Percentiles rank a stretch among this genome's conserved stretches.
These are phyloP conservation scores for Miniopterus natalensis DNA, from an alignment of 2,113 vertebrate genomes.

Conservation along the genomic window DNA sequence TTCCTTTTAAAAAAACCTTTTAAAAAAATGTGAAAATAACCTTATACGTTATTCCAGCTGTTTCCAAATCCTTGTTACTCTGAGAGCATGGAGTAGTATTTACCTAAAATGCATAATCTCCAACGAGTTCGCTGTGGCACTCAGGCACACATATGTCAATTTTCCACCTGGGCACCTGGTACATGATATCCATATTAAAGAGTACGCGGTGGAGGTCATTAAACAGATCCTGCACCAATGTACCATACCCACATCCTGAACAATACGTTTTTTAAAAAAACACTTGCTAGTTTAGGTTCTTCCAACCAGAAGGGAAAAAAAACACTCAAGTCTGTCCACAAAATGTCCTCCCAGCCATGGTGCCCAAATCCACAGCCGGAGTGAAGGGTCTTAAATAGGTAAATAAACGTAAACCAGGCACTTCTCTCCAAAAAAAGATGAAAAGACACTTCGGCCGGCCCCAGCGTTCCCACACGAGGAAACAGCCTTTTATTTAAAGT, in stretches of 20 bases:
- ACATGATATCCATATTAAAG: constrained; percentile 59
- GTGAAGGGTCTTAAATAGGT: constrained; percentile 21
- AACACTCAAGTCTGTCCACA: constrained; percentile 16
- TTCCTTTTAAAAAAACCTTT: background rate
- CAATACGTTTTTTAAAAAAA: background rate
- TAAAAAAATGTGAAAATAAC: constrained; percentile 57
- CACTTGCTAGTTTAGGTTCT: constrained; percentile 31
- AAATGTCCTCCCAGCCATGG: constrained; percentile 66
- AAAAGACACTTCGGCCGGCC: background rate
- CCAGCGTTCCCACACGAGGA: background rate
- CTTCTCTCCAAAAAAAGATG: background rate
- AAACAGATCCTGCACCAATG: constrained; percentile 55
- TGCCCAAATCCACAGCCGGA: constrained; percentile 25
- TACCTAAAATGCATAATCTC: constrained; percentile 62
- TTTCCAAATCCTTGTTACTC: constrained; percentile 59
- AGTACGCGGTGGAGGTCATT: constrained; percentile 67
- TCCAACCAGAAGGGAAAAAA: constrained; percentile 31
- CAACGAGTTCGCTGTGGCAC: constrained; percentile 29
- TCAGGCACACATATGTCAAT: constrained; percentile 14
- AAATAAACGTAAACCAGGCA: constrained; percentile 14
- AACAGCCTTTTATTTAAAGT: background rate
- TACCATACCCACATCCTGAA: constrained; percentile 69
- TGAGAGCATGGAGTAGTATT: constrained; percentile 66
- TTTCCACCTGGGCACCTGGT: constrained; percentile 51
- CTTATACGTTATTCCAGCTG: constrained; percentile 25